Evolutionary conservation across 2,888 invertebrate species (phyloP).

Genomic region (Drosophila melanocephala): DNA sequence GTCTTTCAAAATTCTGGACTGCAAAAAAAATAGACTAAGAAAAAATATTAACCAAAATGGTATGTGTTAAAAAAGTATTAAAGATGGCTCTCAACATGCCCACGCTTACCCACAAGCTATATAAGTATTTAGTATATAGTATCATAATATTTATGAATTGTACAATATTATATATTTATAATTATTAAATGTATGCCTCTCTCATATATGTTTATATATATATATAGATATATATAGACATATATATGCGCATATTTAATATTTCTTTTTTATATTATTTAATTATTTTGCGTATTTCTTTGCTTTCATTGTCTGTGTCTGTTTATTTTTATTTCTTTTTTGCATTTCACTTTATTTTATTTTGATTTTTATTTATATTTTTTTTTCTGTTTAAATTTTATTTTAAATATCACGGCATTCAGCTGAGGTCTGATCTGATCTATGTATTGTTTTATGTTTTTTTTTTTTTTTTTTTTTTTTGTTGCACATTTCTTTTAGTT

Average conservation of each 20-base stretch:
- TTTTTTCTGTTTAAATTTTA: slow-evolving; percentile 62
- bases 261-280: slow-evolving; percentile 21
- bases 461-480: slow-evolving; percentile 23
- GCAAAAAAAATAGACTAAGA: background rate
- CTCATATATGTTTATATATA: background rate
- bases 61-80: slow-evolving; percentile 16
- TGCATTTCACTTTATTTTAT: slow-evolving; percentile 8
- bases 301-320: slow-evolving; percentile 9
- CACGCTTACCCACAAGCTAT: slow-evolving; percentile 22
- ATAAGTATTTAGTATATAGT: slow-evolving; percentile 23
- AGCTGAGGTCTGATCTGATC: slow-evolving; percentile 84
- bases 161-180: background rate
- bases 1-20: slow-evolving; percentile 17
- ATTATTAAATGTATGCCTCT: background rate
- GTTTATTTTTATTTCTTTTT: slow-evolving; percentile 2
- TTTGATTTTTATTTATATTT: background rate
- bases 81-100: slow-evolving; percentile 31
- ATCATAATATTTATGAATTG: slow-evolving; percentile 16
- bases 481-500: slow-evolving; percentile 25
- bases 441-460: slow-evolving; percentile 58
- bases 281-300: slow-evolving; percentile 21
- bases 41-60: background rate
- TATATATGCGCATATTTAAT: background rate
- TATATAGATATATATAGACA: too few species aligned
- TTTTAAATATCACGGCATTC: slow-evolving; percentile 84